phyloP scores from a whole-genome alignment of 2,888 invertebrate species.

The Acutogordius australiensis region DNA sequence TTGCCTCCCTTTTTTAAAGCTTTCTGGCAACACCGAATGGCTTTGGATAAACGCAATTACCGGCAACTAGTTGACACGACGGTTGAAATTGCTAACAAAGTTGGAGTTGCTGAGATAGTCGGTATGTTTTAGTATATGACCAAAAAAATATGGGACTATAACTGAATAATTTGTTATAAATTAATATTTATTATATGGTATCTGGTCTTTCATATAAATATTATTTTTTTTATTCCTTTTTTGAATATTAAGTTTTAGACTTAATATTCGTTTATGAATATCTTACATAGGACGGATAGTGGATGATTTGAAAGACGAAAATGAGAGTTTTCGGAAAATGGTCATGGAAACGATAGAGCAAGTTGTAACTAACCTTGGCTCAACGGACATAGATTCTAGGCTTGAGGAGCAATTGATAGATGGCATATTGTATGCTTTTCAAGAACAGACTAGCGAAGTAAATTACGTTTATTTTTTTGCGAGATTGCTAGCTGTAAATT shows the following conservation, averaged over 20 bases:
- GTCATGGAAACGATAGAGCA: conserved; percentile 99
- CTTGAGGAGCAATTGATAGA: conserved; percentile 95
- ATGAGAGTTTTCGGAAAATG: conserved; percentile 98
- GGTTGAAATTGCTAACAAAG: conserved; percentile 97
- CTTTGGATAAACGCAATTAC: conserved; percentile 81
- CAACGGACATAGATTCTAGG: conserved; percentile 84
- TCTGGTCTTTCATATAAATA: too few relatives aligned
- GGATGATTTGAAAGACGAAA: conserved; percentile 94
- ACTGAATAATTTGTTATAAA: too few relatives aligned
- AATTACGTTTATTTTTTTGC: too few relatives aligned
- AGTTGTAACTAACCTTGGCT: conserved; percentile 81
- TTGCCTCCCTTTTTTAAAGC: conserved; percentile 90
- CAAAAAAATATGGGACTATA: too few relatives aligned
- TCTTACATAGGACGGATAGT: conserved; percentile 40
- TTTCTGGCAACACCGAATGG: conserved; percentile 99
- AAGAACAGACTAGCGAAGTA: conserved; percentile 93
- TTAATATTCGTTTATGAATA: too few relatives aligned
- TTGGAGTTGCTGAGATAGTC: conserved; percentile 95
- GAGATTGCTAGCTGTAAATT: too few relatives aligned
- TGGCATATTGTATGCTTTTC: conserved; percentile 93
- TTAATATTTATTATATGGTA: too few relatives aligned
- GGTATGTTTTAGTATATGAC: too few relatives aligned
- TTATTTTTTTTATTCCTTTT: too few relatives aligned
- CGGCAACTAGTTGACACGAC: conserved; percentile 91
- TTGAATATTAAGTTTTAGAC: too few relatives aligned